Percentiles rank a stretch among this genome's conserved stretches.
phyloP scores from a whole-genome alignment of 2,113 vertebrate genomes.

The Sinosuthora webbiana region DNA sequence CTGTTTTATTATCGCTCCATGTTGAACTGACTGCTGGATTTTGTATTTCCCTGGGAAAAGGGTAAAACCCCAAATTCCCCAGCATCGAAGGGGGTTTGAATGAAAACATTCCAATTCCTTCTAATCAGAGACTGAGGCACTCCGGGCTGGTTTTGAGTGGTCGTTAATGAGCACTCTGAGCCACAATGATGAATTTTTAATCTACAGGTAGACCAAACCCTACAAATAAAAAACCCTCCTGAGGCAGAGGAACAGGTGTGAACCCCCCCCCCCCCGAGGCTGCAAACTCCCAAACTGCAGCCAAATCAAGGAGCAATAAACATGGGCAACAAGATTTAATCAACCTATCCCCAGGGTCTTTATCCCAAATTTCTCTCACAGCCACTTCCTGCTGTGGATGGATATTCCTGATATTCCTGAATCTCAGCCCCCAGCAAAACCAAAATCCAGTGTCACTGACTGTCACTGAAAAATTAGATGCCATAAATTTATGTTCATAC shows the following conservation, averaged over 20 bases:
- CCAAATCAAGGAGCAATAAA: neutral
- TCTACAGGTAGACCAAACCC: neutral
- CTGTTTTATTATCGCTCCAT: fast-evolving
- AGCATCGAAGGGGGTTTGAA: neutral
- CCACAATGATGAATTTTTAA: neutral
- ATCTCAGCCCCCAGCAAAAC: neutral
- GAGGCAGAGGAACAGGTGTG: neutral
- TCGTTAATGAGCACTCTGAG: neutral
- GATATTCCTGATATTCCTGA: neutral
- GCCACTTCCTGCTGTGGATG: neutral
- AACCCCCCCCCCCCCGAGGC: neutral
- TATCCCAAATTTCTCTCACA: neutral
- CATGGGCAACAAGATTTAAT: neutral
- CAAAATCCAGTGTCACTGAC: neutral
- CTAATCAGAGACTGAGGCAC: neutral
- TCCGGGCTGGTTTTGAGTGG: neutral
- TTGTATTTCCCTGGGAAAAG: neutral
- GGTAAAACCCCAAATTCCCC: neutral
- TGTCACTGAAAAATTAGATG: neutral
- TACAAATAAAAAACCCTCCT: neutral
- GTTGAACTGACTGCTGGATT: neutral
- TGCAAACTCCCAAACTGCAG: neutral
- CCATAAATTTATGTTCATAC: neutral
- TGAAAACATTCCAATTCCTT: neutral
- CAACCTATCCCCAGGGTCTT: neutral